Conservation (phyloP, 1,140 invertebrate genomes). For the Oryctes rhinoceros region DNA sequence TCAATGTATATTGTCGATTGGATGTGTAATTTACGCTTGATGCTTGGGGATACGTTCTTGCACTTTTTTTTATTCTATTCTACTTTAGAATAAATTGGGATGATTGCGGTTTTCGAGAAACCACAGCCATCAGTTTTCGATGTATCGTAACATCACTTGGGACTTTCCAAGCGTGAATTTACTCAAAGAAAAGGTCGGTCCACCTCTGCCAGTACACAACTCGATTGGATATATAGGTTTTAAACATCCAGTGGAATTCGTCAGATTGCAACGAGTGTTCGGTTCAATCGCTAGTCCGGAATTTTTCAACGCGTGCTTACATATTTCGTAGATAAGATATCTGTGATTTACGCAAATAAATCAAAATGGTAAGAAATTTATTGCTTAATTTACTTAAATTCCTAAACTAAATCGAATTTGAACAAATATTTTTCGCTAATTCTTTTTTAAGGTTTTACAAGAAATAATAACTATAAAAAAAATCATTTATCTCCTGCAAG, state of each 20-base stretch:
- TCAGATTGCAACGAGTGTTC: not conserved
- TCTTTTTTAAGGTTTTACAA: too few relatives aligned
- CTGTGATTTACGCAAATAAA: not conserved
- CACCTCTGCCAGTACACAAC: not conserved
- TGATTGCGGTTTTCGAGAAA: slow-evolving; percentile 12
- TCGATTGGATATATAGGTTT: slow-evolving; percentile 17
- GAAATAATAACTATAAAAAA: too few relatives aligned
- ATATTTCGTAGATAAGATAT: not conserved
- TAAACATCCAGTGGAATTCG: not conserved
- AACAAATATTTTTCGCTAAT: too few relatives aligned
- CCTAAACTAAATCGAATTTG: too few relatives aligned
- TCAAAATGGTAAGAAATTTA: slow-evolving; percentile 6
- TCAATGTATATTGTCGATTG: too few relatives aligned
- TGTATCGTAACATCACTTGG: not conserved
- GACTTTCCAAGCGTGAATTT: slow-evolving; percentile 12
- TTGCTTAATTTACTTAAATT: not conserved
- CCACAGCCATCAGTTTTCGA: not conserved
- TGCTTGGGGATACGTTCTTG: not conserved
- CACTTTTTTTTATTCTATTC: not conserved
- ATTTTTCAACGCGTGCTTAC: not conserved
- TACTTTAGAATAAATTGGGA: not conserved
- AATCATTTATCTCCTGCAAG: too few relatives aligned
- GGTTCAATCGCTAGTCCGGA: too few relatives aligned
- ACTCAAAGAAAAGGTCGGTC: slow-evolving; percentile 11
- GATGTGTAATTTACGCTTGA: too few relatives aligned